phyloP scores from a whole-genome alignment of 2,797 vertebrate species.

The Schizopygopsis pylzovi region DNA sequence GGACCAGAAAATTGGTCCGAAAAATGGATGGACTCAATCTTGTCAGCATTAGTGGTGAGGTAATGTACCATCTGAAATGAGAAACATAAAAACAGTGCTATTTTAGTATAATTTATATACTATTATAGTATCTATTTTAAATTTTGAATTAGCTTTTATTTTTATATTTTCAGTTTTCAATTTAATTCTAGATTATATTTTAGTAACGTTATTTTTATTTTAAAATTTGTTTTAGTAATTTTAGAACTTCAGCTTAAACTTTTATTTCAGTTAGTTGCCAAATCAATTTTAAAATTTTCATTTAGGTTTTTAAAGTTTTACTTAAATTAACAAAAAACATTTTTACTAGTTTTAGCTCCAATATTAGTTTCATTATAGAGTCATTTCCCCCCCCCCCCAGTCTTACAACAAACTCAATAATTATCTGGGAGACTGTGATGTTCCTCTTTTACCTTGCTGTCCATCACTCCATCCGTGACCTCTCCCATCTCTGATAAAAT shows the following conservation, averaged over 20 bases:
- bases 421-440: not conserved
- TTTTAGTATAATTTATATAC: not conserved
- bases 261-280: too few relatives aligned
- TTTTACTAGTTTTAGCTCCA: not conserved
- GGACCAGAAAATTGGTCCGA: constrained; percentile 99
- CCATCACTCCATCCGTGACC: constrained; percentile 98
- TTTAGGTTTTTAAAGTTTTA: too few relatives aligned
- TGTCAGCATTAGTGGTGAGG: constrained; percentile 95
- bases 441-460: constrained; percentile 86
- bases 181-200: too few relatives aligned
- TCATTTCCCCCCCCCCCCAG: too few relatives aligned
- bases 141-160: not conserved
- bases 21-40: constrained; percentile 99
- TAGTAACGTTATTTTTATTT: too few relatives aligned
- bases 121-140: not conserved
- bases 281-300: too few relatives aligned
- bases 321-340: too few relatives aligned
- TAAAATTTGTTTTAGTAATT: too few relatives aligned
- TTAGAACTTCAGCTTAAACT: too few relatives aligned
- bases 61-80: constrained; percentile 93
- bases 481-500: constrained; percentile 98
- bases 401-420: not conserved
- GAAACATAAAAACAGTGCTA: not conserved
- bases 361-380: not conserved
- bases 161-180: too few relatives aligned